Evolutionary conservation across 92 coral and sea anemone genomes (phyloP), one percentile per base, ranked within the genome.

Genomic region (Virgularia gustaviana): DNA sequence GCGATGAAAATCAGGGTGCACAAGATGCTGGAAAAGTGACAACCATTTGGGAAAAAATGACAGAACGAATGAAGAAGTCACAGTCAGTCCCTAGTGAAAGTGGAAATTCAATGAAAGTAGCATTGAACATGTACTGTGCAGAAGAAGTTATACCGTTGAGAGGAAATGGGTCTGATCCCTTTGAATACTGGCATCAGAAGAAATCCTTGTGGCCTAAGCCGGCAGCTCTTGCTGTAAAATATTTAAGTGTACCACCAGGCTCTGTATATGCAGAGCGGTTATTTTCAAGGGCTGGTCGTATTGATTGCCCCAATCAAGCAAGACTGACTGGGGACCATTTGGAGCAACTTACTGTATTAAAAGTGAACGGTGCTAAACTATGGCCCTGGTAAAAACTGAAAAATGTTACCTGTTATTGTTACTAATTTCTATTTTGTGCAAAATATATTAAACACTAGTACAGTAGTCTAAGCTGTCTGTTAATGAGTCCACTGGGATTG

Each of bases 151-250:
- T 56, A 9, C 63, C 36, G 33, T 56, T 56, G 23, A 56, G 63
- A 56, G 63, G 63, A 56, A 27, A 56, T 56, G 63, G 63, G 18
- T 56, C 63, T 56, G 63, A 29, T 27, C 63, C 63, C 63, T 56
- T 56, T 56, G 24, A 56, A 13, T 56, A 56, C 33, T 56, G 63
- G 63, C 63, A 4, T 15, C 16, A 2, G 3, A 56, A 56, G 36
- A 56, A 56, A 56, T 2, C 36, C 3, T 56, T 24, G 12, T 56
- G 63, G 63, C 36, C 36, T 24, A 29, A 29, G 4, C 13, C 33
- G 36, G 36, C 63, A 23, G 8, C 9, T 28, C 15, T 56, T 9
- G 63, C 63, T 0, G 5, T 38, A 35, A 56, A 56, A 56, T 56
- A 56, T 22, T 18, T 54, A 35, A 54, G 61, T 54, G 61, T 54